Evolutionary conservation across 2,888 invertebrate species (phyloP).

Genomic region (Trachelus troglodyta): DNA sequence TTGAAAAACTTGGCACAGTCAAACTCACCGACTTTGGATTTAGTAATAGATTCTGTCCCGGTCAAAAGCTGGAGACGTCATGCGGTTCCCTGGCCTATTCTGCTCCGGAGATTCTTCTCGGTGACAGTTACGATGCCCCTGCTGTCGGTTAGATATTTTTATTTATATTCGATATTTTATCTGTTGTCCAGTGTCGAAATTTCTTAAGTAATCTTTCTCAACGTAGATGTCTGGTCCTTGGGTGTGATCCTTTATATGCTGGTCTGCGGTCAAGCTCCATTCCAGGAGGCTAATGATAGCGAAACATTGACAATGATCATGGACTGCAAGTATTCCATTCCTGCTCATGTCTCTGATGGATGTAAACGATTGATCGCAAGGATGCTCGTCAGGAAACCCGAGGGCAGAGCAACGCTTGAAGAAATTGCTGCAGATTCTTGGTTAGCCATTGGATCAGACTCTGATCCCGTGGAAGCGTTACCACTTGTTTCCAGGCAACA

Average conservation of each 20-base stretch:
- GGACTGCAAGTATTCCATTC: conserved; percentile 98
- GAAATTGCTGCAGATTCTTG: conserved; percentile 91
- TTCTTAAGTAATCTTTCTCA: neutral
- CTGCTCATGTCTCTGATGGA: conserved; percentile 84
- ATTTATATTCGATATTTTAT: neutral
- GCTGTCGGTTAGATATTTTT: conserved; percentile 82
- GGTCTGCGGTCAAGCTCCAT: conserved; percentile 96
- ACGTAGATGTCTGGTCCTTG: conserved; percentile 95
- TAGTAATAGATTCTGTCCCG: conserved; percentile 96
- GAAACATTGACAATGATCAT: conserved; percentile 99
- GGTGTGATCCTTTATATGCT: conserved; percentile 99
- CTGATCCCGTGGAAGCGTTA: conserved; percentile 71
- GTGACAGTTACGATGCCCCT: conserved; percentile 98
- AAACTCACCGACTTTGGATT: conserved; percentile 99
- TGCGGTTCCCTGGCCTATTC: conserved; percentile 99
- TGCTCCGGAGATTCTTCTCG: conserved; percentile 97
- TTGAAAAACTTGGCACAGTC: conserved; percentile 95
- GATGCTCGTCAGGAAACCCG: conserved; percentile 95
- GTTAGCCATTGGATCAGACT: conserved; percentile 72
- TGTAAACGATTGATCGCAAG: conserved; percentile 91
- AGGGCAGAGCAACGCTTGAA: conserved; percentile 86
- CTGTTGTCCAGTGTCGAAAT: neutral
- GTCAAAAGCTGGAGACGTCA: conserved; percentile 96
- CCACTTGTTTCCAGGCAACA: conserved; percentile 92
- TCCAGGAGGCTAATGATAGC: conserved; percentile 99